Conservation (phyloP, 2,797 vertebrate species). For the Buceros bicornis region DNA sequence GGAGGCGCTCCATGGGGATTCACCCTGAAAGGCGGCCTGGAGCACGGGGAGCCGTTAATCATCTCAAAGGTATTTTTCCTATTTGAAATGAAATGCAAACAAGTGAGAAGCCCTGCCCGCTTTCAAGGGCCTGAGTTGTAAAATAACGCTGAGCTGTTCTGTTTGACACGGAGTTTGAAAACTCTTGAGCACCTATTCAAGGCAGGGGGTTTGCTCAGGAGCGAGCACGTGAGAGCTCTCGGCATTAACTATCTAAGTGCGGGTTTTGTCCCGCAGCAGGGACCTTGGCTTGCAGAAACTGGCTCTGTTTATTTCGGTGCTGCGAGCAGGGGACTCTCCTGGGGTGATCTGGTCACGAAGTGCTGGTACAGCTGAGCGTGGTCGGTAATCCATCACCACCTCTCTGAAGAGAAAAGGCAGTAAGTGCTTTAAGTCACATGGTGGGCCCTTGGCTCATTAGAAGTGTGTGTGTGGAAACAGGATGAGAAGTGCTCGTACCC, state of each 20-base stretch:
- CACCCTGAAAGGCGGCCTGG: slow-evolving; percentile 92
- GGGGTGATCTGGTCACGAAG: background rate
- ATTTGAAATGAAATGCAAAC: background rate
- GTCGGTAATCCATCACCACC: background rate
- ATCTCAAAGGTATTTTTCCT: slow-evolving; percentile 92
- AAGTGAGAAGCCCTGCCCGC: fast-evolving
- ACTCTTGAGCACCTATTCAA: background rate
- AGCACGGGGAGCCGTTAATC: slow-evolving; percentile 89
- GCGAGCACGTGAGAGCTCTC: background rate
- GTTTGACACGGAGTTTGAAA: background rate
- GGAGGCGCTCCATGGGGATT: slow-evolving; percentile 97
- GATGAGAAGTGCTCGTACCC: background rate
- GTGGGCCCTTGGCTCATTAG: background rate
- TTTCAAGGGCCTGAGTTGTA: background rate
- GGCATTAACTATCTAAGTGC: background rate
- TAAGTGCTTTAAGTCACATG: background rate
- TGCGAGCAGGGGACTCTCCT: background rate
- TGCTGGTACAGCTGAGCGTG: background rate
- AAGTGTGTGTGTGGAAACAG: background rate
- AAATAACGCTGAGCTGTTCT: background rate
- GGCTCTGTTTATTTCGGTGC: background rate
- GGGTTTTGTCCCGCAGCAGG: background rate
- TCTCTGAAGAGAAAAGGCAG: slow-evolving; percentile 11
- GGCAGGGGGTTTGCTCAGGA: background rate
- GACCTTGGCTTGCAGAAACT: background rate